Evolutionary conservation across 2,113 vertebrate species (phyloP), one percentile per base, ranked within the genome.

Genomic region (Pantherophis guttatus): DNA sequence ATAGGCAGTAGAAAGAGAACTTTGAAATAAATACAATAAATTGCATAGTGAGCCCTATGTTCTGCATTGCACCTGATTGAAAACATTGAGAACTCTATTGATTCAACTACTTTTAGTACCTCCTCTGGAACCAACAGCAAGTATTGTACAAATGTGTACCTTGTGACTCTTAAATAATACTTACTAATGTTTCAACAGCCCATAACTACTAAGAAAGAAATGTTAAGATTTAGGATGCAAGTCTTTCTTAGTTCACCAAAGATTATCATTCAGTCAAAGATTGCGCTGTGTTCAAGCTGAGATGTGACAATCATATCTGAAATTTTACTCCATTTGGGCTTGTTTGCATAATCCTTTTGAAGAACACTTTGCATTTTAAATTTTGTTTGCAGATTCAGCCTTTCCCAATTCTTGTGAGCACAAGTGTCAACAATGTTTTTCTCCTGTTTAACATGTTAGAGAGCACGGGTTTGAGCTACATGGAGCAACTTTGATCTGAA

Each of bases 131-230:
- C 90, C 94, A 33, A 1, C 8, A 88, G 95, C 91, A 57, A 95
- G 85, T 94, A 48, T 48, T 93, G 85, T 85, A 44, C 24, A 87
- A 58, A 94, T 93, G 91, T 93, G 52, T 94, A 88, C 52, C 55
- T 93, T 91, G 90, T 87, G 88, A 94, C 89, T 93, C 94, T 95
- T 94, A 92, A 94, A 94, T 92, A 93, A 33, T 87, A 89, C 57
- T 96, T 59, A n/a, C 94, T 93, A 95, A 91, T 85, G 75, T 88
- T 52, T 81, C 91, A 59, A 90, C 55, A 95, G 59, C n/a, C 86
- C 39, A 10, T 94, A 95, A 93, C 62, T 62, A 44, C 91, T 94
- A 96, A 87, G 9, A 88, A 95, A 95, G 50, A 93, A 58, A 53
- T 1, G 1, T 90, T 95, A 91, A 85, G 50, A 17, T 85, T 92